Evolutionary conservation across 1,140 invertebrate genomes (phyloP).

Genomic region (Charaxes varanes): DNA sequence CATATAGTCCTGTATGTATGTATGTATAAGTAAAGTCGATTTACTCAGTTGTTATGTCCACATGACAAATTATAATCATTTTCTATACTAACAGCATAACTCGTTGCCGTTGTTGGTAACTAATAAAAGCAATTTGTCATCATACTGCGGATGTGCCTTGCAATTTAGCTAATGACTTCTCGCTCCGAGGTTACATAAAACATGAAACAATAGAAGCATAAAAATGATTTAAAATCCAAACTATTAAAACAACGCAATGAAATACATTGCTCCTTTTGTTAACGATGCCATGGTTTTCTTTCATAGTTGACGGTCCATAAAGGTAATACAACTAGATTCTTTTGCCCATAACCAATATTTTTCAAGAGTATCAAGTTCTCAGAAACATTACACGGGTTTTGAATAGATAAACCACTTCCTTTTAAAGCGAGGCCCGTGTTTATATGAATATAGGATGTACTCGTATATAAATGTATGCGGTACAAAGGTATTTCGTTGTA

Average conservation of each 20-base stretch:
- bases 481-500: too few species aligned
- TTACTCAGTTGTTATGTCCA: too few species aligned
- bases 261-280: slow-evolving; percentile 10
- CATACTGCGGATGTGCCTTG: slow-evolving; percentile 6
- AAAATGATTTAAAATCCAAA: slow-evolving; percentile 3
- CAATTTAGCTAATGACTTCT: slow-evolving; percentile 12
- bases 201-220: slow-evolving; percentile 7
- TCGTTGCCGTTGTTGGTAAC: slow-evolving; percentile 5
- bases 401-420: slow-evolving; percentile 13
- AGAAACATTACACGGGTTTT: slow-evolving; percentile 13
- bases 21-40: too few species aligned
- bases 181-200: slow-evolving; percentile 13
- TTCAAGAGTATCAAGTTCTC: slow-evolving; percentile 21
- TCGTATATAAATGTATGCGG: too few species aligned
- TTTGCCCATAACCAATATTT: slow-evolving; percentile 4
- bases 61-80: too few species aligned
- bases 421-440: slow-evolving; percentile 7
- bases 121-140: slow-evolving; percentile 9
- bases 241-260: not conserved
- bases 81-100: too few species aligned
- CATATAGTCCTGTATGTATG: too few species aligned
- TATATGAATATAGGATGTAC: too few species aligned
- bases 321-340: slow-evolving; percentile 10
- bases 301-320: not conserved
- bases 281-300: slow-evolving; percentile 6